Base-by-base conservation (phyloP, 2,113 vertebrate species). In the Microcebus griseorufus region DNA sequence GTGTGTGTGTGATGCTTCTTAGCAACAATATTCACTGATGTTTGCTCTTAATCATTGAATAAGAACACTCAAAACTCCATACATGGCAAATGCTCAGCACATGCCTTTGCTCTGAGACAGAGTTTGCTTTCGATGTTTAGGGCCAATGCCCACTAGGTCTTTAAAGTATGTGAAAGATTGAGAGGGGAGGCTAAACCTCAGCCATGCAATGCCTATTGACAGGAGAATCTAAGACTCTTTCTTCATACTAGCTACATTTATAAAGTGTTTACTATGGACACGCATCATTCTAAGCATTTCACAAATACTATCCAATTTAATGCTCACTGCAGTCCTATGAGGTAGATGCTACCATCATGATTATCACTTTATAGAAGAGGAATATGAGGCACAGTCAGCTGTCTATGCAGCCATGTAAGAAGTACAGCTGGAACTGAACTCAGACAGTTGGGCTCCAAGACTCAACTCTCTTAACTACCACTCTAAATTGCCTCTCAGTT, bases 271-370 rank as follows among this genome's bases (percentile, higher is more conserved):
- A 64, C 16, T 69, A 62, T 92, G 42, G 32, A 29, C 62, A 80
- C 75, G 37, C 48, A 93, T 72, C 87, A 60, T 92, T 89, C 87
- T 95, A 89, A 84, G 69, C 58, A 76, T 88, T 84, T 92, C 58
- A 81, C 20, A 88, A 78, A 90, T 53, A 67, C 53, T 73, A 79
- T 64, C 48, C 88, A 86, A 86, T 89, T 55, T 80, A 76, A 93
- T 83, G 13, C 45, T 90, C 70, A 80, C 64, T 76, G 55, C 22
- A 90, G 32, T 67, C 58, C 37, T 78, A 67, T 70, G 84, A 96
- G 16, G 20, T 58, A 73, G 37, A 69, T 72, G 5, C 20, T 90
- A 92, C 85, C 95, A 81, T 73, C 89, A 51, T 58, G 13, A 79
- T 25, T 60, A 85, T 75, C 10, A 75, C 89, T 95, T 91, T 48